Evolutionary conservation across 2,888 invertebrate genomes (phyloP).

Genomic region (Leptinotarsa juncta): DNA sequence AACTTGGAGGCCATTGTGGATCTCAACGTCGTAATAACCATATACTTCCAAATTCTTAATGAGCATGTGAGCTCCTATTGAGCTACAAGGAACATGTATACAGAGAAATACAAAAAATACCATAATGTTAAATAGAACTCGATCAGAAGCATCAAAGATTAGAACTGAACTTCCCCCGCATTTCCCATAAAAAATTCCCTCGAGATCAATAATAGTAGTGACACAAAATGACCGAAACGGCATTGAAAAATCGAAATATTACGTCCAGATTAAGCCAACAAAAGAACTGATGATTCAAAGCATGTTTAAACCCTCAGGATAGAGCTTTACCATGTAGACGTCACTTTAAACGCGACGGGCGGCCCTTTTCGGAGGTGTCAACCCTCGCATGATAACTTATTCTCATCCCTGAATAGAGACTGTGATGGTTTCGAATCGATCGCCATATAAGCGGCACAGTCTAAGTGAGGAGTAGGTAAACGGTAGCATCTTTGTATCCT

Average conservation of each 20-base stretch:
- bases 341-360: slow-evolving; percentile 61
- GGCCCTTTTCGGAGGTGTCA: slow-evolving; percentile 62
- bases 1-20: too few species aligned
- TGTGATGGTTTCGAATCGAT: slow-evolving; percentile 26
- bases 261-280: slow-evolving; percentile 43
- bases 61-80: too few species aligned
- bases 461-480: slow-evolving; percentile 11
- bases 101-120: too few species aligned
- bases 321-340: slow-evolving; percentile 62
- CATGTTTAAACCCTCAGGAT: slow-evolving; percentile 55
- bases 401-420: slow-evolving; percentile 54
- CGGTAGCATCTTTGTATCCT: slow-evolving; percentile 29
- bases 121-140: too few species aligned
- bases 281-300: slow-evolving; percentile 39
- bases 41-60: too few species aligned
- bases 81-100: too few species aligned
- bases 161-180: neutral
- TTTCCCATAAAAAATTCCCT: slow-evolving; percentile 33
- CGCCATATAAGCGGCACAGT: slow-evolving; percentile 5
- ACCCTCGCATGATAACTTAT: slow-evolving; percentile 62
- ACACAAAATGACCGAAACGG: slow-evolving; percentile 40
- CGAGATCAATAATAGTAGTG: slow-evolving; percentile 28
- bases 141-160: too few species aligned
- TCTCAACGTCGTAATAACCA: too few species aligned
- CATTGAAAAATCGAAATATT: slow-evolving; percentile 42